These are phyloP conservation scores for Forpus xanthops DNA, from an alignment of 2,797 vertebrate species.

Conservation along the genomic window DNA sequence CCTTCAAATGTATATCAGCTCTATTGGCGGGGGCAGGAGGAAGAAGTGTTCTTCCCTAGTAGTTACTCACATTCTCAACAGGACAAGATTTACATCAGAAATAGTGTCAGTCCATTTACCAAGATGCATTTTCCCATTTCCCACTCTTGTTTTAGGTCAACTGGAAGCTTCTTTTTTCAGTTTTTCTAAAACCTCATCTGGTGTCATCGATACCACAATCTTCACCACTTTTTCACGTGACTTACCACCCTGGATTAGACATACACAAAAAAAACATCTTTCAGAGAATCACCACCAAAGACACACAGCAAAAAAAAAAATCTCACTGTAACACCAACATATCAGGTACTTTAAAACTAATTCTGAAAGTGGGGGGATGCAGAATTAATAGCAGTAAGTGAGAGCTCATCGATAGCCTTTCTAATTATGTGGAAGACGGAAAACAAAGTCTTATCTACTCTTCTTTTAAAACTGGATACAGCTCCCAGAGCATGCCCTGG, in stretches of 20 bases:
- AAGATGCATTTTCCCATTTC: neutral
- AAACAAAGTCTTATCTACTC: neutral
- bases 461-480: neutral
- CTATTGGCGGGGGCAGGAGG: fast-evolving
- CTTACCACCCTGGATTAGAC: conserved; percentile 84
- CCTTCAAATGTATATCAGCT: neutral
- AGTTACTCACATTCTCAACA: neutral
- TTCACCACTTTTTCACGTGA: conserved; percentile 91
- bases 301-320: neutral
- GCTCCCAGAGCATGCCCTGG: neutral
- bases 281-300: neutral
- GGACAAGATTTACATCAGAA: neutral
- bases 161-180: conserved; percentile 80
- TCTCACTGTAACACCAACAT: neutral
- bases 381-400: neutral
- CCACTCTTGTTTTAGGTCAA: conserved; percentile 42
- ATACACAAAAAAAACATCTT: neutral
- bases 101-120: neutral
- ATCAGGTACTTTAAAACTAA: neutral
- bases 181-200: conserved; percentile 85
- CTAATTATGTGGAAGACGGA: neutral
- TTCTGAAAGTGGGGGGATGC: neutral
- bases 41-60: neutral
- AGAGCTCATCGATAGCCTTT: neutral
- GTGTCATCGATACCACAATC: conserved; percentile 79